A percentile compares a stretch with the other conserved stretches of the same genome.
Evolutionary conservation across 1,140 invertebrate species (phyloP).

Genomic region (Amyelois transitella): DNA sequence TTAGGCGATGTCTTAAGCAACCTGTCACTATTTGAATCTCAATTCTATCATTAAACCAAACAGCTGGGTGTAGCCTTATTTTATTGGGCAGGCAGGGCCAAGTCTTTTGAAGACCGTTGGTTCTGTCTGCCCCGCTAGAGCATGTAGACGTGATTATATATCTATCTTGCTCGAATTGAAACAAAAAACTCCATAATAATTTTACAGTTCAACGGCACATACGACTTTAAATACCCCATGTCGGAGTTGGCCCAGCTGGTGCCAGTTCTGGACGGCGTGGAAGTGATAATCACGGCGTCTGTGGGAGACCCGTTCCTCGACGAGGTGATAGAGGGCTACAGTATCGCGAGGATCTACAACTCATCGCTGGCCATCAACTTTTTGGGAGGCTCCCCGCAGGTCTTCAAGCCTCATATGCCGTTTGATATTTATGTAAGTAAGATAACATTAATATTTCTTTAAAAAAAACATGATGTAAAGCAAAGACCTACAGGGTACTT

Average conservation of each 20-base stretch:
- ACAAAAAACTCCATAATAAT: no score
- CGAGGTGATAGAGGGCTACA: slow-evolving; percentile 90
- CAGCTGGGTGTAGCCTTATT: no score
- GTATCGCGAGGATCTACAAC: slow-evolving; percentile 90
- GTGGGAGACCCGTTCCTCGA: slow-evolving; percentile 93
- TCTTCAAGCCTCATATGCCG: slow-evolving; percentile 96
- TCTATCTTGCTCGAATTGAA: no score
- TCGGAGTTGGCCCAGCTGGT: slow-evolving; percentile 82
- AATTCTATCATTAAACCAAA: no score
- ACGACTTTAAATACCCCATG: slow-evolving; percentile 90
- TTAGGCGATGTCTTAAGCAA: no score
- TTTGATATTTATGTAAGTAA: slow-evolving; percentile 84
- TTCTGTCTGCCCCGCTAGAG: no score
- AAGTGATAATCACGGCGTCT: slow-evolving; percentile 89
- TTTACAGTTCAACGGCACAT: slow-evolving; percentile 88
- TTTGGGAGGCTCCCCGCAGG: slow-evolving; percentile 90
- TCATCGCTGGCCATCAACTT: slow-evolving; percentile 88
- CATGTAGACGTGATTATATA: no score
- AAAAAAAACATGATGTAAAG: no score
- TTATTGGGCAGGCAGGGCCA: no score
- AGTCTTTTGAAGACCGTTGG: no score
- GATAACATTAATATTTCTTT: neutral
- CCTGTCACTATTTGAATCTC: no score
- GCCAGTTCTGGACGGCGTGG: slow-evolving; percentile 82
- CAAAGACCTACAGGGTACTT: neutral